Conservation (phyloP, 2,113 vertebrate genomes). For the Oreochromis spilurus region DNA sequence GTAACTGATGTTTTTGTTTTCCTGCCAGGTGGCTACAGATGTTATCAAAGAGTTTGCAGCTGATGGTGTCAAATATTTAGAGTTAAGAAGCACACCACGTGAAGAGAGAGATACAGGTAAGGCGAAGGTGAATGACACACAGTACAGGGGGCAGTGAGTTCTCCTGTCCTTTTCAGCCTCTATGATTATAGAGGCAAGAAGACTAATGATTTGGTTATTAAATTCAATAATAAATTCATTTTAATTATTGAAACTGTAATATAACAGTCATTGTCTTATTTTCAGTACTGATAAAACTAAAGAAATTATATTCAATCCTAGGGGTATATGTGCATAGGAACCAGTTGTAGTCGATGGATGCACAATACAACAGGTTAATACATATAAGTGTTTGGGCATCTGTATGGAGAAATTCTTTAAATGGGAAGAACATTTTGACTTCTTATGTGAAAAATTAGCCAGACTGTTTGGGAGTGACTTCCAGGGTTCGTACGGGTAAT, state of each 20-base stretch:
- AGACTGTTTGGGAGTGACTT: neutral
- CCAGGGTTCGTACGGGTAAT: neutral
- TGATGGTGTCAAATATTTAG: conserved; percentile 94
- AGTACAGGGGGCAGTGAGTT: neutral
- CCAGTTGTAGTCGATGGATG: neutral
- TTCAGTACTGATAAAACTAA: neutral
- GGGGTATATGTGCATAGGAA: neutral
- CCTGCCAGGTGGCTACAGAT: conserved; percentile 85
- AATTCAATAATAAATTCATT: neutral
- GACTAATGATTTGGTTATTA: neutral
- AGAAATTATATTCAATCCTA: neutral
- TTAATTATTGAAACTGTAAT: neutral
- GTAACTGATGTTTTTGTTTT: neutral
- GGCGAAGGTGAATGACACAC: neutral
- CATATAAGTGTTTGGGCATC: neutral
- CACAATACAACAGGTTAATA: neutral
- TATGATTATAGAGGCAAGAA: neutral
- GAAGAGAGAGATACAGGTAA: conserved; percentile 74
- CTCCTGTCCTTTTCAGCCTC: neutral
- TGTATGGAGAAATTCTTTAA: neutral
- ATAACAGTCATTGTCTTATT: neutral
- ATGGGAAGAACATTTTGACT: neutral
- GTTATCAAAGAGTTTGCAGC: conserved; percentile 93
- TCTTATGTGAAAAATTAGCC: neutral
- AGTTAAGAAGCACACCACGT: conserved; percentile 92